phyloP scores from a whole-genome alignment of 1,140 invertebrate genomes.

The Drosophila murphyi region DNA sequence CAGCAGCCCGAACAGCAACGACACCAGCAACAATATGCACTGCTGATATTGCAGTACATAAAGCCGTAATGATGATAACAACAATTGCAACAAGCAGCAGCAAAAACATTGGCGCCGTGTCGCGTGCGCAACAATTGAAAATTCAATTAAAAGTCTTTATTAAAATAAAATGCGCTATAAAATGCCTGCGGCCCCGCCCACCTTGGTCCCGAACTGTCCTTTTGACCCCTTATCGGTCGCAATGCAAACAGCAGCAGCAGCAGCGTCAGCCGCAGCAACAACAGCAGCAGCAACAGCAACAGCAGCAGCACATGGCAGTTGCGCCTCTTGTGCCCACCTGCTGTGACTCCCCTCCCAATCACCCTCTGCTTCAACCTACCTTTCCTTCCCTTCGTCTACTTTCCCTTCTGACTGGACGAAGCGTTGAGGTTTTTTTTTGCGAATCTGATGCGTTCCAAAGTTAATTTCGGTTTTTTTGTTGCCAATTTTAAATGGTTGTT shows the following conservation, averaged over 20 bases:
- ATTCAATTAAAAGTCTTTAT: conserved; percentile 83
- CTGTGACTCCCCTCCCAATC: conserved; percentile 38
- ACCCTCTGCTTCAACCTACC: neutral
- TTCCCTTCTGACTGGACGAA: conserved; percentile 16
- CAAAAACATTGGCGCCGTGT: conserved; percentile 27
- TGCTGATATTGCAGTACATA: conserved; percentile 20
- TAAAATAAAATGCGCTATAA: conserved; percentile 78
- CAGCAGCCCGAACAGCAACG: conserved; percentile 9
- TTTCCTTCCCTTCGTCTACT: neutral
- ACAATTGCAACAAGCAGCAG: conserved; percentile 35
- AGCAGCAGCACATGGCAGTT: conserved; percentile 33
- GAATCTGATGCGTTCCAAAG: conserved; percentile 71
- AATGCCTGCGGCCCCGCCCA: conserved; percentile 48
- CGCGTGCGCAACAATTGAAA: conserved; percentile 74
- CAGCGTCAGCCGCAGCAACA: conserved; percentile 29
- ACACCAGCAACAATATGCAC: conserved; percentile 10
- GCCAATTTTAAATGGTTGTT: conserved; percentile 54
- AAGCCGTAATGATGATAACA: conserved; percentile 31
- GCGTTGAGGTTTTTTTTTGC: conserved; percentile 60
- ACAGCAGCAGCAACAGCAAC: conserved; percentile 27
- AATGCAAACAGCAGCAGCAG: conserved; percentile 18
- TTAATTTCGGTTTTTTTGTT: conserved; percentile 75
- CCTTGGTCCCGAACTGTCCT: conserved; percentile 12
- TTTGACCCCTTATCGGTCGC: conserved; percentile 2
- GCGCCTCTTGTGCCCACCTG: conserved; percentile 71